Evolutionary conservation across 2,113 vertebrate species (phyloP), one percentile per base, ranked within the genome.

Genomic region (Corvus cornix): DNA sequence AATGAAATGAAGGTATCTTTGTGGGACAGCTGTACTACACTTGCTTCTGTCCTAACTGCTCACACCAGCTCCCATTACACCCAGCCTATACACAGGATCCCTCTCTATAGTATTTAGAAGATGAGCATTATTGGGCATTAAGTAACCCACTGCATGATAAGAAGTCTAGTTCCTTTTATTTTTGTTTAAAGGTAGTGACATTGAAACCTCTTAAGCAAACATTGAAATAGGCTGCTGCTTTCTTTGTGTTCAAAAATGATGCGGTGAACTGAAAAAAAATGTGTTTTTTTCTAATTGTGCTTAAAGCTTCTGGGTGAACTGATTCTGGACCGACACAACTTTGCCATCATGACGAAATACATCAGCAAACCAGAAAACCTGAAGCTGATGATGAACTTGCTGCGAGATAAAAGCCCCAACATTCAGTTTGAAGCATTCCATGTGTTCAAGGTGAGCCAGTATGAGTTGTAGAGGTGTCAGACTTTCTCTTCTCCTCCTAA

Each of bases 391-490:
- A 99, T 99, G 99, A 99, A 99, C 78, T 98, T 99, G 67, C 98
- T 99, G 73, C 98, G 99, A 90, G 99, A 99, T 89, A 99, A 99
- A 97, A 99, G 99, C 92, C 99, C 99, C 92, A 99, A 99, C 98
- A 99, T 99, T 85, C 99, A 99, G 97, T 99, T 99, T 95, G 99
- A 99, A 97, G 99, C 99, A 23, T 99, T 99, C 95, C 99, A 99
- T 0, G 99, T 99, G 91, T 99, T 99, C 90, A 99, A 99, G 99
- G 99, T 99, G 97, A 96, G 96, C 33, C 28, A 56, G 11, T 20
- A 8, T 48, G 30, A 49, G 21, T n/a, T 31, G 23, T 16, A 46
- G 46, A 68, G 28, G 51, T 41, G 46, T 35, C 44, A 91, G 41
- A 64, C 16, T 62, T 66, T 67, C 19, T 82, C 31, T 53, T 86